Base-by-base conservation (phyloP, 2,797 vertebrate genomes). In the Astyanax mexicanus region DNA sequence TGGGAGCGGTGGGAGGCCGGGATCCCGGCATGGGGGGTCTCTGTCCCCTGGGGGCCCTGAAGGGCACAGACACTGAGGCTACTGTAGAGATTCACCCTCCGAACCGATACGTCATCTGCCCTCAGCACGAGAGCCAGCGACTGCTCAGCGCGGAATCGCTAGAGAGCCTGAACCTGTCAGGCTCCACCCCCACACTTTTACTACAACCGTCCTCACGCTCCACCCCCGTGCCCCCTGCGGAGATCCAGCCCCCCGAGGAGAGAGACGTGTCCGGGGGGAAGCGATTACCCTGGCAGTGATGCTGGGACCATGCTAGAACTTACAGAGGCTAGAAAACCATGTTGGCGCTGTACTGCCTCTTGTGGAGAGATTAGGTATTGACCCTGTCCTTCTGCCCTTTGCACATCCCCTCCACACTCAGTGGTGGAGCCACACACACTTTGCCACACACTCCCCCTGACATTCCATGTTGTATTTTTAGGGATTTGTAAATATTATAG, bases 71-170 rank as follows among this genome's bases (percentile, higher is more conserved):
- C 78, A 89, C 92, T 0, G 90, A 95, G 80, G 94, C 94, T 0
- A 91, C 93, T 0, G 92, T 85, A 55, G 95, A 97, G 65, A 93
- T 95, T 57, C 94, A 96, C 81, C 92, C 88, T 0, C 90, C 90
- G 0, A 94, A 93, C 70, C 95, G 95, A 42, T 98, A 98, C 7
- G 95, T 98, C 79, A 91, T 96, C 66, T 97, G 95, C 25, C 96
- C 96, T 4, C 95, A 93, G 1, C 92, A 92, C 2, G 95, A 95
- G 80, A 88, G 80, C 76, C 90, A 85, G 83, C 86, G 92, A 0
- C 81, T 88, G 40, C 84, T 92, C 10, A 88, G 45, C 0, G 42
- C 87, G 0, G 92, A 92, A 52, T 94, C 93, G 13, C 58, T 92
- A 87, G 93, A 94, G 81, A 93, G 91, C 75, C 86, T 94, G 65